These are phyloP conservation scores for Mus spicilegus DNA, from an alignment of 2,113 vertebrate genomes.

Conservation along the genomic window DNA sequence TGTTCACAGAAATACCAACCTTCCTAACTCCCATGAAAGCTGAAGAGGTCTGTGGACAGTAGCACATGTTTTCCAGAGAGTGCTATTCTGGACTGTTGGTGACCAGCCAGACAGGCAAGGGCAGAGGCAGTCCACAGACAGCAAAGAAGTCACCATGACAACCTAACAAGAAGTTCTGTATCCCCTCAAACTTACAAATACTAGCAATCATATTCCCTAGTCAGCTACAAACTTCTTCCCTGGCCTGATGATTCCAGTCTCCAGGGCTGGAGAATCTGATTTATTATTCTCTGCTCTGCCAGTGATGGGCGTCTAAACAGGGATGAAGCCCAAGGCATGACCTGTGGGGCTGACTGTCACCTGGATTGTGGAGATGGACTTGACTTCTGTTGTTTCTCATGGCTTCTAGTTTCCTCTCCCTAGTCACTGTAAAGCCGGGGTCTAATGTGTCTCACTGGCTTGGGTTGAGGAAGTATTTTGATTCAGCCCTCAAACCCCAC, in stretches of 20 bases:
- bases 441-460: background rate
- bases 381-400: background rate
- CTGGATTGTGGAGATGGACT: background rate
- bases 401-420: background rate
- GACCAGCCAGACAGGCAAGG: background rate
- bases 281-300: background rate
- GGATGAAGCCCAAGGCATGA: background rate
- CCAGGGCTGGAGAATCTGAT: background rate
- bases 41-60: background rate
- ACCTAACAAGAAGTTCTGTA: background rate
- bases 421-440: background rate
- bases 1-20: slow-evolving; percentile 23
- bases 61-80: background rate
- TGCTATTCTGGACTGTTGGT: background rate
- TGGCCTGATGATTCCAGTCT: background rate
- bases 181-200: background rate
- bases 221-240: background rate
- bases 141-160: background rate
- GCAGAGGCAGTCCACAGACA: background rate
- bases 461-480: background rate
- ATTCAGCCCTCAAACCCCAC: background rate
- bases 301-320: background rate
- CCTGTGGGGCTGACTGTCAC: background rate
- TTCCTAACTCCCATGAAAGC: background rate
- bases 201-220: background rate